Base-by-base conservation (phyloP, 2,888 invertebrate genomes). In the Agrotis segetum region DNA sequence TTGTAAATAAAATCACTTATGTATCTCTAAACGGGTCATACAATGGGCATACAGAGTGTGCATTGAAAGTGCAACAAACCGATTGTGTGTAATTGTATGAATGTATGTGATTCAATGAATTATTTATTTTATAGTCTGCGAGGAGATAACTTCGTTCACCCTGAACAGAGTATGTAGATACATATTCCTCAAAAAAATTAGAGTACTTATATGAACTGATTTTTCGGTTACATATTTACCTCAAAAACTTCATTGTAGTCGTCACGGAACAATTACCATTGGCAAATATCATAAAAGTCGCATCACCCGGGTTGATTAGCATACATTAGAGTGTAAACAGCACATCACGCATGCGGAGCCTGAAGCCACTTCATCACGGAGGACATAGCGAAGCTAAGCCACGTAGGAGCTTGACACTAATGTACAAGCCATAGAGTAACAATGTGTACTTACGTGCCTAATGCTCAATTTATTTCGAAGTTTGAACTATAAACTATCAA, bases 271-370 rank as follows among this genome's bases (percentile, higher is more conserved):
- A 63, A 58, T 65, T 40, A 52, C 40, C 21, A 53, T 60, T 50
- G 56, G 63, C 72, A 73, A 71, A 71, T 64, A 73, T 82, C 64
- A 70, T 68, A 70, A 78, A 82, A 82, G 71, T 85, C 68, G 74
- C 61, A 71, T 80, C 59, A 60, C 52, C 71, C 72, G 74, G 50
- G 59, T 50, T 74, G 73, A 85, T 90, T 91, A 89, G 77, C 88
- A 88, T 85, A 68, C 34, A 69, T 76, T 67, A 80, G 71, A 80
- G 83, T 85, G 74, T 90, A 89, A 89, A 82, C 81, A 77, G 63
- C 79, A 47, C 78, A 91, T 92, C 90, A 91, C 85, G 92, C 88
- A 92, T 90, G 88, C 90, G 74, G 68, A 24, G 67, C 82, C 69
- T 81, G 82, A 79, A 76, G 77, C 69, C 74, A 82, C 84, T 89